A percentile compares a stretch with the other conserved stretches of the same genome.
phyloP scores from a whole-genome alignment of 53 echinoderm and acorn worm species.

The Antedon mediterranea region DNA sequence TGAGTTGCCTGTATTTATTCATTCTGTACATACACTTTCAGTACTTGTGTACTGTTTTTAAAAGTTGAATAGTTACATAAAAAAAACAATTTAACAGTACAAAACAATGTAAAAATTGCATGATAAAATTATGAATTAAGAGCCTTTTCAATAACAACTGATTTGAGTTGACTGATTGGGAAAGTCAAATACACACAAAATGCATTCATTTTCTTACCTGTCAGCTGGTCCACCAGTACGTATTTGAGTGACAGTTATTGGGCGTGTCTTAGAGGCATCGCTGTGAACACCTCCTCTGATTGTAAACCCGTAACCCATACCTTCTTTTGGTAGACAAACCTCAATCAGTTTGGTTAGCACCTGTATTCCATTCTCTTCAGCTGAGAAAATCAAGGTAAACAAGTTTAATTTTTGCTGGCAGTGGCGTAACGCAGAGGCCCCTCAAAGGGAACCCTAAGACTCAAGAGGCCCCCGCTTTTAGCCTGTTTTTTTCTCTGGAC shows the following conservation, averaged over 20 bases:
- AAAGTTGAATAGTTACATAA: no score
- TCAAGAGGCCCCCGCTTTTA: not conserved
- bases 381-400: slow-evolving; percentile 2
- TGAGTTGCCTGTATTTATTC: no score
- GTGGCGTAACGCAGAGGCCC: no score
- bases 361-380: slow-evolving; percentile 23
- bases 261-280: slow-evolving; percentile 59
- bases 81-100: no score
- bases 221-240: slow-evolving; percentile 88
- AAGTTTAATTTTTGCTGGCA: slow-evolving; percentile 3
- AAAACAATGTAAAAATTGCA: no score
- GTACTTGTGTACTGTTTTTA: no score
- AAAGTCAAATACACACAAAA: no score
- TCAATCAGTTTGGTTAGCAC: slow-evolving; percentile 66
- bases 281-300: slow-evolving; percentile 78
- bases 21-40: no score
- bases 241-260: slow-evolving; percentile 65
- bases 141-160: no score
- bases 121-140: no score
- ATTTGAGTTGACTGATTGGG: no score
- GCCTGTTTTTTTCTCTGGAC: no score
- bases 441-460: slow-evolving; percentile 1
- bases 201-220: slow-evolving; percentile 41
- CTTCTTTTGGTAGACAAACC: slow-evolving; percentile 60
- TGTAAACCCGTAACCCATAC: slow-evolving; percentile 71